phyloP scores from a whole-genome alignment of 2,797 vertebrate species.

The Bovichtus diacanthus region DNA sequence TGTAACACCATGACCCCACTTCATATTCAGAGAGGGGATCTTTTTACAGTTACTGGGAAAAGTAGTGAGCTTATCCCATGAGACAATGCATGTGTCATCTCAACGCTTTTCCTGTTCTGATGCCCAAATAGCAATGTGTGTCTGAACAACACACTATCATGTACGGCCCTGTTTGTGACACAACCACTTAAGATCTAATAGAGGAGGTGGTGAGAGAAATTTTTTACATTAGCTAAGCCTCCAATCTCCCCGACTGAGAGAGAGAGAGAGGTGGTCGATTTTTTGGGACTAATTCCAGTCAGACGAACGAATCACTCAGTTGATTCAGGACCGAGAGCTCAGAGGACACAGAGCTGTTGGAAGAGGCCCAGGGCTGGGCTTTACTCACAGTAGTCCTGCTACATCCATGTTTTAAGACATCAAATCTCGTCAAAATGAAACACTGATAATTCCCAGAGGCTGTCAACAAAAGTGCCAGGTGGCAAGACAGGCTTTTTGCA shows the following conservation, averaged over 20 bases:
- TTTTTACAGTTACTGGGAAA: conserved; percentile 83
- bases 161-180: conserved; percentile 76
- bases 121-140: conserved; percentile 77
- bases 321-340: conserved; percentile 61
- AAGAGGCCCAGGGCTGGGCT: conserved; percentile 65
- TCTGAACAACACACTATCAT: conserved; percentile 78
- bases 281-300: conserved; percentile 83
- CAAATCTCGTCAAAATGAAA: conserved; percentile 77
- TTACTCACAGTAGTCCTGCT: conserved; percentile 66
- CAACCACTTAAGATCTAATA: conserved; percentile 79
- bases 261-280: conserved; percentile 37
- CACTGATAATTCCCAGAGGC: conserved; percentile 66
- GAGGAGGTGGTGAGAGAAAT: conserved; percentile 50
- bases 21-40: conserved; percentile 79
- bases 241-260: conserved; percentile 33
- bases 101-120: conserved; percentile 78
- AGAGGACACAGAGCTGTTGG: conserved; percentile 67
- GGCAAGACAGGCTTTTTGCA: conserved; percentile 57
- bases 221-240: conserved; percentile 61
- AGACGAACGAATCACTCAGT: conserved; percentile 72
- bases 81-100: conserved; percentile 80
- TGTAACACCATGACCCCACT: conserved; percentile 84
- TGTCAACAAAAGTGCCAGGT: conserved; percentile 68
- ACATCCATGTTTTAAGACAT: conserved; percentile 73
- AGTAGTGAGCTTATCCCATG: conserved; percentile 77